phyloP scores from a whole-genome alignment of 2,888 invertebrate genomes.

The Ceraclea dissimilis region DNA sequence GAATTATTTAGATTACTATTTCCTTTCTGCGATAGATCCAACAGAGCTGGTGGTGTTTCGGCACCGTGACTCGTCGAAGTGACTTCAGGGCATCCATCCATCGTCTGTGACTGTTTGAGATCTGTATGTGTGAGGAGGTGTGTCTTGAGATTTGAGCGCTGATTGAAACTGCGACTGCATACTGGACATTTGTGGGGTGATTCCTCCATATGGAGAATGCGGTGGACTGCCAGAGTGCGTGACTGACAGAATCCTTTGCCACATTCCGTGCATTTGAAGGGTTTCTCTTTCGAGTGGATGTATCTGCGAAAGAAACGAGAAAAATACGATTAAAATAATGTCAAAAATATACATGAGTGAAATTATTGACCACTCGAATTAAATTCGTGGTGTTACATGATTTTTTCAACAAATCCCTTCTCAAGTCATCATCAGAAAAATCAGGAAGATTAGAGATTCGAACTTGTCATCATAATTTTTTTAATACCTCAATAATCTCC shows the following conservation, averaged over 20 bases:
- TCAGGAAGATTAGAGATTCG: not conserved
- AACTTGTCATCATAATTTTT: too few species aligned
- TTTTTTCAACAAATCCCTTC: not conserved
- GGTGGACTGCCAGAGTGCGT: conserved; percentile 91
- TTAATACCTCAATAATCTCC: too few species aligned
- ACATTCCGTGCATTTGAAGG: conserved; percentile 94
- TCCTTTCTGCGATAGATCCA: conserved; percentile 52
- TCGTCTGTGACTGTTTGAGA: conserved; percentile 40
- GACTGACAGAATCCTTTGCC: conserved; percentile 99
- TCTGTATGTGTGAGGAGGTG: conserved; percentile 85
- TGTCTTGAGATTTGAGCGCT: conserved; percentile 85
- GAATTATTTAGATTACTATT: not conserved
- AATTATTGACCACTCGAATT: not conserved
- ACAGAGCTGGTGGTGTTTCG: conserved; percentile 37
- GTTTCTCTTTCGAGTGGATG: conserved; percentile 97
- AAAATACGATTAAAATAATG: not conserved
- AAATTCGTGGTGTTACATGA: not conserved
- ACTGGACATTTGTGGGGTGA: conserved; percentile 89
- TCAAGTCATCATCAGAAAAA: not conserved
- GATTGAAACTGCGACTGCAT: conserved; percentile 84
- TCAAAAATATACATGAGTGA: not conserved
- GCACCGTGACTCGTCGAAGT: conserved; percentile 44
- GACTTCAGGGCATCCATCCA: conserved; percentile 47
- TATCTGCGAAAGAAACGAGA: conserved; percentile 57
- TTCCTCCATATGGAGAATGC: conserved; percentile 88